Percentiles rank a stretch among this genome's conserved stretches.
These are phyloP conservation scores for Aurelia sp. DNA, from an alignment of 30 jellyfish, hydroid and myxozoan species.

Conservation along the genomic window DNA sequence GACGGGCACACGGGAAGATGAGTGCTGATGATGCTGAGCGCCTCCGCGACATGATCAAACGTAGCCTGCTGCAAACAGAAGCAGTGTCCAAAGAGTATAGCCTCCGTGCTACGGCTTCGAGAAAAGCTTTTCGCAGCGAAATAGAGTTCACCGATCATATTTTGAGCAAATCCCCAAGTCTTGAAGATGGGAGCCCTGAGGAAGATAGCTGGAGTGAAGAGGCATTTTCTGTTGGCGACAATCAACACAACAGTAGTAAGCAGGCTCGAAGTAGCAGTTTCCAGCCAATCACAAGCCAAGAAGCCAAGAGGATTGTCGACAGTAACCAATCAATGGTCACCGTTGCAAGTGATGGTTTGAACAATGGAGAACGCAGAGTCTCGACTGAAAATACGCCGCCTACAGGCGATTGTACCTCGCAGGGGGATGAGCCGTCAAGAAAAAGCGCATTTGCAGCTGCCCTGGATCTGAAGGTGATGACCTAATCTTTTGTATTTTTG, in stretches of 20 bases:
- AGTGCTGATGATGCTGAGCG: constrained; percentile 41
- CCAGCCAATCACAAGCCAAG: background rate
- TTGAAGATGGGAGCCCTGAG: background rate
- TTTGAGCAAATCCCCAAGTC: constrained; percentile 3
- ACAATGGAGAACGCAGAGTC: background rate
- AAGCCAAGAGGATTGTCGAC: background rate
- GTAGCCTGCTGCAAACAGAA: constrained; percentile 54
- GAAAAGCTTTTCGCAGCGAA: constrained; percentile 72
- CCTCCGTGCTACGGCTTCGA: constrained; percentile 67
- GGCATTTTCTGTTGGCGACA: background rate
- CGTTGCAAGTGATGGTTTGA: background rate
- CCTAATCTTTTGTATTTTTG: background rate
- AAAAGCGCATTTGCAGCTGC: constrained; percentile 74
- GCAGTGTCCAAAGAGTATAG: constrained; percentile 75
- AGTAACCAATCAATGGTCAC: background rate
- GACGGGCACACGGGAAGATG: constrained; percentile 64
- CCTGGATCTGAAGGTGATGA: constrained; percentile 57
- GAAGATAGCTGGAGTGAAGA: constrained; percentile 22
- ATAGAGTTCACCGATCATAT: constrained; percentile 52
- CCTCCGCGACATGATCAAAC: constrained; percentile 50
- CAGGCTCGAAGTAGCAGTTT: background rate
- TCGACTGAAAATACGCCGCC: background rate
- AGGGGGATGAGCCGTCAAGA: constrained; percentile 47
- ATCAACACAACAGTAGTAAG: background rate
- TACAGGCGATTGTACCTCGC: too few relatives aligned